A percentile compares a stretch with the other conserved stretches of the same genome.
phyloP scores from a whole-genome alignment of 1,140 invertebrate species.

The Lasaia peninsularis region DNA sequence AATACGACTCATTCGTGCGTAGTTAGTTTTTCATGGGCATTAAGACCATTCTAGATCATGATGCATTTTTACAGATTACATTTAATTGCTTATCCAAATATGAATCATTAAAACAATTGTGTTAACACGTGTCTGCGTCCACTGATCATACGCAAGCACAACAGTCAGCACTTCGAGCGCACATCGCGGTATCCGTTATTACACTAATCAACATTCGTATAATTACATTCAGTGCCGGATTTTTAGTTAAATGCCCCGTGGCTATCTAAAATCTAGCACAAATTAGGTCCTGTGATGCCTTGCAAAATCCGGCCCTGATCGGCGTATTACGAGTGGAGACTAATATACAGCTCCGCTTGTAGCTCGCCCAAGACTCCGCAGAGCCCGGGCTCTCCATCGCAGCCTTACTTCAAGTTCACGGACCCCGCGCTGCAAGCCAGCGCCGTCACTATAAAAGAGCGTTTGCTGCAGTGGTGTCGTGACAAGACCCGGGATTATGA shows the following conservation, averaged over 20 bases:
- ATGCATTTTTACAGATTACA: background rate
- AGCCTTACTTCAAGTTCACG: conserved; percentile 90
- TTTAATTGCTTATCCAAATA: conserved; percentile 5
- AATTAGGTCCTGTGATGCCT: background rate
- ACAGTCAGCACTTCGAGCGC: background rate
- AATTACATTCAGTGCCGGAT: background rate
- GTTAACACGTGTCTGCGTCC: conserved; percentile 4
- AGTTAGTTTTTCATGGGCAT: conserved; percentile 20
- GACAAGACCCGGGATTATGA: conserved; percentile 97
- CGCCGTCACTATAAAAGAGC: conserved; percentile 96
- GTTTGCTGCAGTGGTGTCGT: conserved; percentile 96
- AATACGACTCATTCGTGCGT: conserved; percentile 24
- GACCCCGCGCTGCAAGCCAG: conserved; percentile 90
- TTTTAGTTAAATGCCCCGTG: background rate
- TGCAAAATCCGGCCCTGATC: background rate
- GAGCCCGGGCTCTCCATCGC: conserved; percentile 79
- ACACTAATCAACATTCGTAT: background rate
- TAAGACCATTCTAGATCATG: background rate
- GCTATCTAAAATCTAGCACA: background rate
- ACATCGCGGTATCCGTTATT: background rate
- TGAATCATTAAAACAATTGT: background rate
- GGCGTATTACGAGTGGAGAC: conserved; percentile 23
- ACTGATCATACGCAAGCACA: conserved; percentile 12
- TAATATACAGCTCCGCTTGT: conserved; percentile 63
- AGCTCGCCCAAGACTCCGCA: conserved; percentile 81